A percentile compares a stretch with the other conserved stretches of the same genome.
Evolutionary conservation across 2,888 invertebrate species (phyloP).

Genomic region (Pycnomerus fuliginosus): DNA sequence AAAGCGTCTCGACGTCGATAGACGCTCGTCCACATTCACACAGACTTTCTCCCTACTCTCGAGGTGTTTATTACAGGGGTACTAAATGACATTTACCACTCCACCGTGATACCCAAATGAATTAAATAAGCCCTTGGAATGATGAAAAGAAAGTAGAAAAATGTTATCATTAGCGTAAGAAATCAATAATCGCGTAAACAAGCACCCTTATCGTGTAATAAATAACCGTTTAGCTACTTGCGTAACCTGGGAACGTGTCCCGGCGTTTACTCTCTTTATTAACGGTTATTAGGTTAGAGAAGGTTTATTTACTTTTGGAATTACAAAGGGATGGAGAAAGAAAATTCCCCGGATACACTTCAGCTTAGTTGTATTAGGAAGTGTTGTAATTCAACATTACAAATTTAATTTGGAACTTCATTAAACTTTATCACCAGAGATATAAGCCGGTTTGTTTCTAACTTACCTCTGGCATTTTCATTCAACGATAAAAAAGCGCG

Average conservation of each 20-base stretch:
- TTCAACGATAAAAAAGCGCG: too few relatives aligned
- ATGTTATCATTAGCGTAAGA: neutral
- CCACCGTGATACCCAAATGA: constrained; percentile 7
- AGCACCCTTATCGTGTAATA: constrained; percentile 11
- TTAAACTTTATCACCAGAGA: constrained; percentile 12
- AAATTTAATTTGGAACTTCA: constrained; percentile 12
- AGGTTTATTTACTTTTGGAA: constrained; percentile 21
- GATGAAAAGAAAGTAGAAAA: neutral
- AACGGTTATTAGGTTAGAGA: constrained; percentile 22
- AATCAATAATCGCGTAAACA: too few relatives aligned
- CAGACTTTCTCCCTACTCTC: constrained; percentile 24
- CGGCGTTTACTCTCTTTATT: constrained; percentile 22
- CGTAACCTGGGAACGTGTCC: constrained; percentile 11
- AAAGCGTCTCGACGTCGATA: constrained; percentile 24
- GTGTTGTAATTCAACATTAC: constrained; percentile 10
- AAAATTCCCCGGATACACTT: constrained; percentile 11
- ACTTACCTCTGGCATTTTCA: too few relatives aligned
- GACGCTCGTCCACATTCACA: constrained; percentile 23
- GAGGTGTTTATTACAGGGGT: constrained; percentile 34
- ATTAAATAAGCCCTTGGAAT: constrained; percentile 12
- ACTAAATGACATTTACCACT: constrained; percentile 29
- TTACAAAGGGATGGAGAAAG: constrained; percentile 15
- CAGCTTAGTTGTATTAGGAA: constrained; percentile 14
- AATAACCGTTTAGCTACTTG: constrained; percentile 16
- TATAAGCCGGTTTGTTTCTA: too few relatives aligned